Conservation (phyloP, 1,140 invertebrate species). For the Lepidurus arcticus region DNA sequence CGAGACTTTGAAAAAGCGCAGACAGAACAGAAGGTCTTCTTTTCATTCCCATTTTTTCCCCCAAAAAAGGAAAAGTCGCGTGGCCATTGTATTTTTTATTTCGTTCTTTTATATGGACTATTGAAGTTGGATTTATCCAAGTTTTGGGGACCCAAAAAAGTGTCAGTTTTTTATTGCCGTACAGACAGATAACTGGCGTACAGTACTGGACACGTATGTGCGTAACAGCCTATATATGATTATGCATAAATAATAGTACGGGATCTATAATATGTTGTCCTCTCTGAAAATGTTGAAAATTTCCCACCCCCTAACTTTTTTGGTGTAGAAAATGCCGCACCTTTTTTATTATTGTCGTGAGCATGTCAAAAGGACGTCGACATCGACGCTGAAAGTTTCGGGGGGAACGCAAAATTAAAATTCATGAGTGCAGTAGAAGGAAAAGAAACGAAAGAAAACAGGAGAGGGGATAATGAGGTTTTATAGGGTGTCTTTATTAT, state of each 20-base stretch:
- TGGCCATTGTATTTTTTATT: conserved; percentile 18
- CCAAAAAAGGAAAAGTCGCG: background rate
- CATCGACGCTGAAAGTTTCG: background rate
- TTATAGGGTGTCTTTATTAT: conserved; percentile 22
- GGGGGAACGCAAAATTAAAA: background rate
- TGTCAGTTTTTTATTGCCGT: background rate
- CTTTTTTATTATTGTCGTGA: background rate
- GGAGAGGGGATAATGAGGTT: conserved; percentile 3
- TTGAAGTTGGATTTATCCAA: background rate
- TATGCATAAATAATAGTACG: background rate
- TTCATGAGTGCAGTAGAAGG: background rate
- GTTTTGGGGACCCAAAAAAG: background rate
- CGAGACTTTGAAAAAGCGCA: conserved; percentile 15
- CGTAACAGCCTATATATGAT: background rate
- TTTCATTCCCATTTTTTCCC: conserved; percentile 23
- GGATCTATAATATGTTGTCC: background rate
- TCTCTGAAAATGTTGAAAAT: background rate
- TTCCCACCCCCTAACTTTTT: background rate
- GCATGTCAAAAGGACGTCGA: background rate
- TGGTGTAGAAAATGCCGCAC: background rate
- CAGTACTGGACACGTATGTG: conserved; percentile 5
- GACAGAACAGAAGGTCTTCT: background rate
- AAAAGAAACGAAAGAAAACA: background rate
- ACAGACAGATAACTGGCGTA: conserved; percentile 3
- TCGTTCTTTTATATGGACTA: background rate